A percentile compares a stretch with the other conserved stretches of the same genome.
These are phyloP conservation scores for Stenichneumon culpator DNA, from an alignment of 2,888 invertebrate species.

Conservation along the genomic window DNA sequence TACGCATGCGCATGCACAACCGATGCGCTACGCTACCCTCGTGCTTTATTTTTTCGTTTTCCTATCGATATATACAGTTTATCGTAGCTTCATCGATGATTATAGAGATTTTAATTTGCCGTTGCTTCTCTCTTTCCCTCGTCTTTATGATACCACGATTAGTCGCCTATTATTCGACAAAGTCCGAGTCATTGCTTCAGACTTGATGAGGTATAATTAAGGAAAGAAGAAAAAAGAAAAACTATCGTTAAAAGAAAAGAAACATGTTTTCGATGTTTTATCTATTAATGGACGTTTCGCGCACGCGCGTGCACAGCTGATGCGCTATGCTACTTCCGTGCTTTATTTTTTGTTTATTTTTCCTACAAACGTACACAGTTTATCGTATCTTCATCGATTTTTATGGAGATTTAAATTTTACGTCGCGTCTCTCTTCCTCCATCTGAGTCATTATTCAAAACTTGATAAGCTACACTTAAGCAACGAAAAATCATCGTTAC, in stretches of 20 bases:
- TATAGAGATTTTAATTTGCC: background rate
- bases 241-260: background rate
- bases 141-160: background rate
- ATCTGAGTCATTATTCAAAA: background rate
- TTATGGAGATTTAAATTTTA: no score
- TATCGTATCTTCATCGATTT: no score
- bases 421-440: background rate
- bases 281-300: background rate
- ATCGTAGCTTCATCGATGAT: background rate
- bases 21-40: background rate
- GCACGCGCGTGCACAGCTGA: background rate
- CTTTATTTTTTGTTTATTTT: background rate
- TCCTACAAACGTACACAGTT: no score
- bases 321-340: background rate
- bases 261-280: background rate
- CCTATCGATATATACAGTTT: background rate
- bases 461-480: background rate
- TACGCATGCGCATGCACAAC: background rate
- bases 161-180: background rate
- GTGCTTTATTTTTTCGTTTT: background rate
- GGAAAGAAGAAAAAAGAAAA: background rate
- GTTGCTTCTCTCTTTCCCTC: conserved; percentile 17
- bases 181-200: background rate
- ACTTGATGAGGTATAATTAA: background rate
- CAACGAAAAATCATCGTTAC: background rate